phyloP scores from a whole-genome alignment of 2,888 invertebrate species.

The Nezara viridula region DNA sequence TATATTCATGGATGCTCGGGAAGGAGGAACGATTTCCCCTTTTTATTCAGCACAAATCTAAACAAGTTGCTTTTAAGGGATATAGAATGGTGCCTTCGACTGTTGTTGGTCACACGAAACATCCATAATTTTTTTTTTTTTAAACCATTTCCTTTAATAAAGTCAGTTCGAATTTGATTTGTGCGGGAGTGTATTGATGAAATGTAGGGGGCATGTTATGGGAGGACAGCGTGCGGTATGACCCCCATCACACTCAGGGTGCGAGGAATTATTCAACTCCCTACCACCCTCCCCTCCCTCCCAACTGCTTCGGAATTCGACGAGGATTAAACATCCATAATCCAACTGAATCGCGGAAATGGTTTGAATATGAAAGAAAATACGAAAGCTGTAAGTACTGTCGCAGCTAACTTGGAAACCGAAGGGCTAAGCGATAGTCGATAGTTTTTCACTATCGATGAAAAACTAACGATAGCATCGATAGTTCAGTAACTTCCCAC shows the following conservation, averaged over 20 bases:
- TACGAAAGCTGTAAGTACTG: too few relatives aligned
- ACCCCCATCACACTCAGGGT: not conserved
- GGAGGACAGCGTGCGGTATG: not conserved
- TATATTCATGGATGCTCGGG: not conserved
- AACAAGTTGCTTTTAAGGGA: slow-evolving; percentile 1
- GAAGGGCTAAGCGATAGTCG: too few relatives aligned
- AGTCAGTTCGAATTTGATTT: not conserved
- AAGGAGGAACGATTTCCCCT: not conserved
- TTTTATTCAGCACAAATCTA: not conserved
- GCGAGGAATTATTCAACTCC: not conserved
- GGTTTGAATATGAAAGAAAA: not conserved
- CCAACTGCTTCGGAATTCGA: not conserved
- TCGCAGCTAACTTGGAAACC: too few relatives aligned
- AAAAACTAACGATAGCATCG: too few relatives aligned
- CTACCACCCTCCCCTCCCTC: not conserved
- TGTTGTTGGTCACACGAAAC: not conserved
- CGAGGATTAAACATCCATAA: slow-evolving; percentile 14
- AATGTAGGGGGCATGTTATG: not conserved
- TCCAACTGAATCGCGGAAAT: not conserved
- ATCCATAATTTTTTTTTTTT: not conserved
- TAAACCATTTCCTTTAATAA: not conserved
- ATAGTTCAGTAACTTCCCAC: too few relatives aligned
- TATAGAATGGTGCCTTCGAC: not conserved
- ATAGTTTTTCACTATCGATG: too few relatives aligned
- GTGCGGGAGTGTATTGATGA: not conserved